phyloP scores from a whole-genome alignment of 2,113 vertebrate genomes.

The Nothobranchius kuhntae region DNA sequence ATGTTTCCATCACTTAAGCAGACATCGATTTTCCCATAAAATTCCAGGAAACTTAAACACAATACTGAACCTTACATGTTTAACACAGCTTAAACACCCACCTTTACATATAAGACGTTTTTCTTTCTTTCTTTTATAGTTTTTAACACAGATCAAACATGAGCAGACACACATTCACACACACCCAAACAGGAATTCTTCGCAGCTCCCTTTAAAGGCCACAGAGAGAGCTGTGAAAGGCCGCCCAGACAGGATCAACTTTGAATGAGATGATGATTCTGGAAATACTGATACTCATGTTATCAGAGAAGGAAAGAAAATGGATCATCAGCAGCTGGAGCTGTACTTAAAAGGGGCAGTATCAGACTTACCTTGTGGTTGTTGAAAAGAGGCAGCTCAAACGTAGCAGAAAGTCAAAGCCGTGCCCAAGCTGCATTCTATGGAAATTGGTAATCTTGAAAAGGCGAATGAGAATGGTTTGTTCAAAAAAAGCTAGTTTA shows the following conservation, averaged over 20 bases:
- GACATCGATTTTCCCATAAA: background rate
- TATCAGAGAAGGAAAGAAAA: slow-evolving; percentile 5
- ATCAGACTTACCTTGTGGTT: no score
- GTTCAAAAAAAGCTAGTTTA: no score
- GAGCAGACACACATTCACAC: slow-evolving; percentile 2
- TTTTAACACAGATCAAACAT: background rate
- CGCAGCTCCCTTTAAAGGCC: slow-evolving; percentile 52
- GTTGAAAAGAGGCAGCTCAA: no score
- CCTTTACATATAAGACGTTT: background rate
- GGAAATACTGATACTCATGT: slow-evolving; percentile 21
- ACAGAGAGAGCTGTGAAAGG: slow-evolving; percentile 23
- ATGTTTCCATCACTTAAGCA: slow-evolving; percentile 10
- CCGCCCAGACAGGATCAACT: slow-evolving; percentile 16
- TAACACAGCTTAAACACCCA: background rate
- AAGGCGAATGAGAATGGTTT: no score
- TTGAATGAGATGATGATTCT: slow-evolving; percentile 25
- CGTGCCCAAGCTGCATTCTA: no score
- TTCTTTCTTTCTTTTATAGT: background rate
- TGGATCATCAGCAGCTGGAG: background rate
- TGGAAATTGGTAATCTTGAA: no score
- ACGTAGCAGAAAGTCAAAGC: no score
- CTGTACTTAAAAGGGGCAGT: background rate
- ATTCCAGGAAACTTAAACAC: background rate
- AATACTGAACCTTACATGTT: background rate
- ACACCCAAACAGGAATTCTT: slow-evolving; percentile 25